Base-by-base conservation (phyloP, 2,888 invertebrate species). In the Seira ritae region DNA sequence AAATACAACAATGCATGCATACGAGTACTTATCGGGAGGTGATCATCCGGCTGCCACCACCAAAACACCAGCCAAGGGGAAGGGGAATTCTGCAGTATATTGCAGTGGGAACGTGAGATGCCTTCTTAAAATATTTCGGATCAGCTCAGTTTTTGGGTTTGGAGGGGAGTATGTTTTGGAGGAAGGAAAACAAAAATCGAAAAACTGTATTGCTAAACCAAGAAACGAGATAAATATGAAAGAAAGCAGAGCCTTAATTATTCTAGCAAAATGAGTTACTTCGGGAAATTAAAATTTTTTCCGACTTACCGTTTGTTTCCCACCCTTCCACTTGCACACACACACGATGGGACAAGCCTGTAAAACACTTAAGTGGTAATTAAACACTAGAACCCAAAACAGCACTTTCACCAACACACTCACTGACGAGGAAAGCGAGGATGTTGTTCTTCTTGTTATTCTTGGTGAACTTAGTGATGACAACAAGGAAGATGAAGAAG, bases 261-360 rank as follows among this genome's bases (percentile, higher is more conserved):
- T 50, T 50, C 2, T 3, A 50, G 50, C 3, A n/a, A 50, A 50
- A 8, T n/a, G 17, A 50, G 50, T 50, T 12, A 15, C n/a, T n/a
- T n/a, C 15, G 17, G 50, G 50, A 3, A n/a, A 50, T 50, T 50
- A 50, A 62, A 62, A 22, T 4, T 55, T 55, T 24, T 31, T 31
- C 3, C 3, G 31, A 68, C 86, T 87, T 86, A 90, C 97, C 72
- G 97, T 96, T 91, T 96, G 96, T 91, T 97, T 97, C 89, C 97
- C 97, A 90, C 95, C 95, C 92, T 97, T 97, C 97, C 97, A 97
- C 91, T 97, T 97, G 92, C 97, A 97, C 90, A 94, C 93, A 92
- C 97, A 97, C 89, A 94, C 94, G 65, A 93, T 93, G 82, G 96
- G 96, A 89, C 95, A 95, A 24, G 72, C 86, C 66, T 80, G 76